phyloP scores from a whole-genome alignment of 92 coral and sea anemone genomes.

The Palythoa caribaeorum region DNA sequence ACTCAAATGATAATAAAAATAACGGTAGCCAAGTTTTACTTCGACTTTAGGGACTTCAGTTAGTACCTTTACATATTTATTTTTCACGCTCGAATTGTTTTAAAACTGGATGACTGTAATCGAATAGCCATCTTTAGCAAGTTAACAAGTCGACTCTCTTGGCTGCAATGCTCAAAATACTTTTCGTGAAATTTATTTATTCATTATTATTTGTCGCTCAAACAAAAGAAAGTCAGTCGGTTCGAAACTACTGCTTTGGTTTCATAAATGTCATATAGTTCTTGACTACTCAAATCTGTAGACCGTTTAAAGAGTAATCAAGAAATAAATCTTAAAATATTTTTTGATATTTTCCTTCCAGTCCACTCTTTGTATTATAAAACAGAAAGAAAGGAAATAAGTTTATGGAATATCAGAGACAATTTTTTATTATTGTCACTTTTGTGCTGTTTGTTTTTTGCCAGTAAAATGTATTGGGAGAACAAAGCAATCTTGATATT shows the following conservation, averaged over 20 bases:
- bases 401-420: neutral
- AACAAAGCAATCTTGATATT: neutral
- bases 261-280: neutral
- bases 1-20: neutral
- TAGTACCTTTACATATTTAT: neutral
- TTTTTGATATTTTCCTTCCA: too few relatives aligned
- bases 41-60: neutral
- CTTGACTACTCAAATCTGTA: neutral
- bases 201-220: slow-evolving; percentile 26
- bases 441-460: neutral
- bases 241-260: neutral
- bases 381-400: neutral
- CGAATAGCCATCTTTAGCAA: slow-evolving; percentile 44
- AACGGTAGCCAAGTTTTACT: neutral
- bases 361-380: neutral
- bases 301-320: neutral
- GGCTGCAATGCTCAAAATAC: slow-evolving; percentile 54
- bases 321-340: too few relatives aligned
- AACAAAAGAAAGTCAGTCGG: neutral
- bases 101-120: slow-evolving; percentile 22
- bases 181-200: slow-evolving; percentile 42
- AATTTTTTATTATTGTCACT: neutral
- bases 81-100: slow-evolving; percentile 34
- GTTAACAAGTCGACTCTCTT: slow-evolving; percentile 44
- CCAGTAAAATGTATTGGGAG: neutral